phyloP scores from a whole-genome alignment of 2,113 vertebrate species.

The Ellobius talpinus region DNA sequence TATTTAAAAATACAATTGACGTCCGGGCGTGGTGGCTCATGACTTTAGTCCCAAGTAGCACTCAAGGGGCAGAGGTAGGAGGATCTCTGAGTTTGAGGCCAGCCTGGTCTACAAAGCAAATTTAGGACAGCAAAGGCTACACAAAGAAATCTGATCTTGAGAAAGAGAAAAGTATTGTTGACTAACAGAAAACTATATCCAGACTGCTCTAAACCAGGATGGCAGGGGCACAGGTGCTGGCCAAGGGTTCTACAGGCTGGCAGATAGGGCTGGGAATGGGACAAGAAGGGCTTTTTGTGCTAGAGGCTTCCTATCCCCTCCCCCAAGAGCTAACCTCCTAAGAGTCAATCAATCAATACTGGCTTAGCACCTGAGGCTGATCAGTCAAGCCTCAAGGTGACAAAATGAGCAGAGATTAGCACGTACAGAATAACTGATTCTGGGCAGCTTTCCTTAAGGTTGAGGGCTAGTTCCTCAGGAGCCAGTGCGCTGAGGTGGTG shows the following conservation, averaged over 20 bases:
- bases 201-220: constrained; percentile 27
- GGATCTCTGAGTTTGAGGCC: background rate
- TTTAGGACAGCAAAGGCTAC: background rate
- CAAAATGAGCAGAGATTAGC: background rate
- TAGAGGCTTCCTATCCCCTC: background rate
- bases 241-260: background rate
- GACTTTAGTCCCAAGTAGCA: background rate
- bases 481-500: background rate
- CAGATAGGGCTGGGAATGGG: background rate
- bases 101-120: background rate
- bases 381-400: background rate
- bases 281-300: background rate
- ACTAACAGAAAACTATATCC: constrained; percentile 62
- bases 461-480: background rate
- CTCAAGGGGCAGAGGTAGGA: background rate
- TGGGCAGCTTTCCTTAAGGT: constrained; percentile 45
- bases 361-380: background rate
- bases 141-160: background rate
- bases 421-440: background rate
- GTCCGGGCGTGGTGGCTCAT: background rate
- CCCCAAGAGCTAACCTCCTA: background rate
- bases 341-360: background rate
- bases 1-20: constrained; percentile 68
- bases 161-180: constrained; percentile 46
- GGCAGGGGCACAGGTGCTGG: constrained; percentile 33